A percentile compares a stretch with the other conserved stretches of the same genome.
phyloP scores from a whole-genome alignment of 2,888 invertebrate genomes.

The Catocala fraxini region DNA sequence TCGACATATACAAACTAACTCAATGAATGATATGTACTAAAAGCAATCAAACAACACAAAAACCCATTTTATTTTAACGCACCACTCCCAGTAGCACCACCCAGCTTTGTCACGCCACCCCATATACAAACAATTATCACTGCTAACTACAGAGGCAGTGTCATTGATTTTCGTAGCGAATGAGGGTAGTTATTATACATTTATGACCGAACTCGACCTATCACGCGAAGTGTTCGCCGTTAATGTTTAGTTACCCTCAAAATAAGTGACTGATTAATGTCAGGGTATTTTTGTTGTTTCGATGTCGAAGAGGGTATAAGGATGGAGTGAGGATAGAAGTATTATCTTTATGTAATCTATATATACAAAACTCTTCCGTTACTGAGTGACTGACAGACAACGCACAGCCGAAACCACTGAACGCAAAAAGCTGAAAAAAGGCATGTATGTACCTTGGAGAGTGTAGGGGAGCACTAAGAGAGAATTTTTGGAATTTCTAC shows the following conservation, averaged over 20 bases:
- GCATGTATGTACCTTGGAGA: too few species aligned
- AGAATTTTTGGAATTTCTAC: too few species aligned
- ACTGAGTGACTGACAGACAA: too few species aligned
- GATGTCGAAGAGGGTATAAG: too few species aligned
- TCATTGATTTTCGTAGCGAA: conserved; percentile 44
- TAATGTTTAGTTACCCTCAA: conserved; percentile 25
- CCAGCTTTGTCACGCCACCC: conserved; percentile 11
- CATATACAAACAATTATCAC: conserved; percentile 19
- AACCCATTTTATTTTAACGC: background rate
- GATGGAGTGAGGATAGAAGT: background rate
- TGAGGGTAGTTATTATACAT: conserved; percentile 44
- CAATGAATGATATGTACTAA: too few species aligned
- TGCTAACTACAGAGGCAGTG: conserved; percentile 12
- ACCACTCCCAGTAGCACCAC: conserved; percentile 6
- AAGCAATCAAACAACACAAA: background rate
- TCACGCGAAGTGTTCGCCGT: conserved; percentile 44
- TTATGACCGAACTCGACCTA: conserved; percentile 41
- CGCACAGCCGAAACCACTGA: too few species aligned
- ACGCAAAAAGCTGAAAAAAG: too few species aligned
- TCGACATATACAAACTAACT: too few species aligned
- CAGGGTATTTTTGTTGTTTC: conserved; percentile 21
- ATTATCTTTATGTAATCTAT: background rate
- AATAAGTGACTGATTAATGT: conserved; percentile 22
- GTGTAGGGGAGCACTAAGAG: too few species aligned
- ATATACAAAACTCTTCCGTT: too few species aligned